Evolutionary conservation across 2,888 invertebrate species (phyloP), one percentile per base, ranked within the genome.

Genomic region (Dolomedes plantarius): DNA sequence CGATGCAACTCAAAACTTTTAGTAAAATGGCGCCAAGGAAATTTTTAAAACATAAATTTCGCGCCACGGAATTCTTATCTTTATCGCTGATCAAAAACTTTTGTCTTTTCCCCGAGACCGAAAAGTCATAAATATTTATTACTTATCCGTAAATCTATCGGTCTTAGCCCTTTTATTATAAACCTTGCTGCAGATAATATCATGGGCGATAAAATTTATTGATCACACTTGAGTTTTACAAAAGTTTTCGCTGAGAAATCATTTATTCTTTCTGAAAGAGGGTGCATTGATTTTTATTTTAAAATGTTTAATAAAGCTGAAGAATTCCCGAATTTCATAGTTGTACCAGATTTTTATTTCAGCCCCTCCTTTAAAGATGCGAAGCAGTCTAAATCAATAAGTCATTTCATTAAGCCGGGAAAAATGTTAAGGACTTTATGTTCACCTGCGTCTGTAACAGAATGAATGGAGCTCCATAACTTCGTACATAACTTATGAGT

Each of bases 81-180:
- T 56, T 56, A 56, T 56, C 56, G 23, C 23, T 11, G 3, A 23
- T 2, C 56, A 23, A 56, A 56, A 56, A 56, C 56, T 56, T 56
- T 56, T 56, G 56, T 56, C 56, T 56, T 46, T 46, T 46, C 16
- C 56, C 23, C n/a, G 23, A 56, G 23, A 11, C 23, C 56, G 19
- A 46, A 56, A 56, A 56, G 56, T 56, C 56, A 56, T 56, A 56
- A 56, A 56, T 56, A 56, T 56, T 56, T 56, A 56, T 56, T 56
- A 56, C 56, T 56, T 56, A 56, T 56, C 23, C 56, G 56, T 23
- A 56, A 56, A 56, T 19, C 56, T 56, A 19, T 56, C 56, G 23
- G 23, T 23, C 56, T 56, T 56, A 56, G 56, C 23, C 56, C n/a
- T 23, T 56, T 56, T 56, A 56, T 23, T 56, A 56, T 56, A 56